These are phyloP conservation scores for Ichneumon xanthorius DNA, from an alignment of 2,888 invertebrate species.

Conservation along the genomic window DNA sequence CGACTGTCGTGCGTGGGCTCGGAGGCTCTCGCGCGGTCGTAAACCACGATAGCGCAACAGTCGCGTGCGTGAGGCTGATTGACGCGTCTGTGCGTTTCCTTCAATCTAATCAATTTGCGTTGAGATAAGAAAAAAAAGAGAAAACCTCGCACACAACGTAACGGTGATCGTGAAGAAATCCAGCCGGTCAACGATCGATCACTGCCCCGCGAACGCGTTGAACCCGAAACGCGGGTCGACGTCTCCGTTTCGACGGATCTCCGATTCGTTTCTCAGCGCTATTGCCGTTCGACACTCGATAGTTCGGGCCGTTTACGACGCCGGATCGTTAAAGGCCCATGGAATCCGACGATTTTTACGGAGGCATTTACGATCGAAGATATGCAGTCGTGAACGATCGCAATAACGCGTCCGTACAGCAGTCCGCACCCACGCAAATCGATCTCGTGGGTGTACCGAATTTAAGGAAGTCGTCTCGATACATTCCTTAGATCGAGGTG, in stretches of 20 bases:
- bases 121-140: constrained; percentile 22
- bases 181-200: constrained; percentile 43
- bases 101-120: constrained; percentile 58
- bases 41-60: constrained; percentile 22
- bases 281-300: background rate
- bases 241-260: constrained; percentile 5
- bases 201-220: constrained; percentile 21
- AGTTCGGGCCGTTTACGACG: constrained; percentile 9
- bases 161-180: constrained; percentile 42
- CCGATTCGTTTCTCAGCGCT: background rate
- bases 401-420: background rate
- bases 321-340: background rate
- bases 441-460: background rate
- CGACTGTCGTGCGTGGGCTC: constrained; percentile 43
- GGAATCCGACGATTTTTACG: background rate
- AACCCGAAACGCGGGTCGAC: constrained; percentile 3
- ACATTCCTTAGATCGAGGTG: background rate
- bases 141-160: background rate
- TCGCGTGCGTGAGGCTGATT: constrained; percentile 52
- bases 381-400: background rate
- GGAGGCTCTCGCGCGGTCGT: constrained; percentile 31
- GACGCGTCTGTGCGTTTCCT: constrained; percentile 40
- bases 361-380: background rate
- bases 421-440: background rate
- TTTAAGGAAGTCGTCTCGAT: background rate